These are phyloP conservation scores for Columbina picui DNA, from an alignment of 2,113 vertebrate species.

Conservation along the genomic window DNA sequence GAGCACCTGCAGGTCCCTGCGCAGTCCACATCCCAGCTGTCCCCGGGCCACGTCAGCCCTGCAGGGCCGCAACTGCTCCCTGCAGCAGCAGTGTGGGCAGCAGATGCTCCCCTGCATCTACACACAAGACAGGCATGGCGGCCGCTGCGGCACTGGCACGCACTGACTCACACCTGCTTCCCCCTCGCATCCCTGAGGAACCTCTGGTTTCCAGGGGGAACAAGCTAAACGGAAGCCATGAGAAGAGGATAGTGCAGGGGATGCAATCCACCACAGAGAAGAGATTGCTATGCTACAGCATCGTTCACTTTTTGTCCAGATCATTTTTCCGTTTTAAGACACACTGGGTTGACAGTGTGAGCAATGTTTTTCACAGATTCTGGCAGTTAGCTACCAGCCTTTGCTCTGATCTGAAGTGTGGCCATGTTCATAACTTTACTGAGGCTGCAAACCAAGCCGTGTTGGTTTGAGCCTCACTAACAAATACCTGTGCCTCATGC, in stretches of 20 bases:
- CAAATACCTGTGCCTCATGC: rapidly evolving
- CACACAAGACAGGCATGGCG: background rate
- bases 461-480: background rate
- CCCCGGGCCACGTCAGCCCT: background rate
- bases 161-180: background rate
- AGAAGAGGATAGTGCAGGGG: background rate
- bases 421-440: background rate
- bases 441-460: background rate
- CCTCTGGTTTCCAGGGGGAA: background rate
- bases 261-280: rapidly evolving
- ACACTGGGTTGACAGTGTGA: background rate
- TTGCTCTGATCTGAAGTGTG: background rate
- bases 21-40: background rate
- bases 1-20: background rate
- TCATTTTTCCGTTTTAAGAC: background rate
- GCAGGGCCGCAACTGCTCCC: background rate
- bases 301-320: background rate
- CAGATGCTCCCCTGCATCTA: background rate
- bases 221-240: background rate
- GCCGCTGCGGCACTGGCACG: background rate
- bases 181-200: rapidly evolving
- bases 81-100: no score
- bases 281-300: background rate
- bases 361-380: background rate
- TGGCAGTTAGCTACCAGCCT: background rate